Conservation (phyloP, 2,888 invertebrate genomes). For the Chrysolina haemoptera region DNA sequence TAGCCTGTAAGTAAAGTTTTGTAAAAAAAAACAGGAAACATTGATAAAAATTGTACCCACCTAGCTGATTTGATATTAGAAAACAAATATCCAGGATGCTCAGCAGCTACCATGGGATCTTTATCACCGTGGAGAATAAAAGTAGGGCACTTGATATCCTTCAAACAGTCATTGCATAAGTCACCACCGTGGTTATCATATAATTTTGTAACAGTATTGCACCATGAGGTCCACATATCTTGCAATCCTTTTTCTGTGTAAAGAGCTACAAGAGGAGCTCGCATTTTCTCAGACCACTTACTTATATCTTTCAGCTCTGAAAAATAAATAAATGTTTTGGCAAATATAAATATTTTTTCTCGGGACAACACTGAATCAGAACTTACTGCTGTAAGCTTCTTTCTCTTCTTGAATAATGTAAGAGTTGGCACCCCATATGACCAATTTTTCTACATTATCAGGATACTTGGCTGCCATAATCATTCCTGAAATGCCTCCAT, state of each 20-base stretch:
- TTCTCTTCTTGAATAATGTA: slow-evolving; percentile 81
- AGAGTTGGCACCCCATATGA: slow-evolving; percentile 85
- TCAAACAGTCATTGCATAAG: slow-evolving; percentile 78
- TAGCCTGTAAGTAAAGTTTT: slow-evolving; percentile 73
- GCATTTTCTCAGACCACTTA: slow-evolving; percentile 86
- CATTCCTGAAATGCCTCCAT: slow-evolving; percentile 86
- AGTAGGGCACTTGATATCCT: slow-evolving; percentile 81
- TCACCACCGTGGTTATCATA: slow-evolving; percentile 78
- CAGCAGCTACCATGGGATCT: slow-evolving; percentile 82
- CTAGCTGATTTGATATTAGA: slow-evolving; percentile 78
- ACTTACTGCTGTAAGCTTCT: slow-evolving; percentile 75
- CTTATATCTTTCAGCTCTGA: slow-evolving; percentile 80
- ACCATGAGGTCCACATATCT: slow-evolving; percentile 82
- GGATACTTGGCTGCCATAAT: slow-evolving; percentile 83
- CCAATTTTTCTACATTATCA: slow-evolving; percentile 78
- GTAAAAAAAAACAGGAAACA: not conserved
- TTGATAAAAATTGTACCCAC: slow-evolving; percentile 66
- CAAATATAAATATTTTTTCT: not conserved
- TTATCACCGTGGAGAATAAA: slow-evolving; percentile 88
- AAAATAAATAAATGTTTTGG: not conserved
- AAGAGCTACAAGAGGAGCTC: slow-evolving; percentile 78
- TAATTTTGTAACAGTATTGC: slow-evolving; percentile 76
- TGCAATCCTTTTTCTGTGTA: slow-evolving; percentile 83
- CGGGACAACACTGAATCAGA: not conserved
- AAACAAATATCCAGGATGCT: slow-evolving; percentile 82